phyloP scores from a whole-genome alignment of 2,888 invertebrate genomes.

The Lomographa bimaculata region DNA sequence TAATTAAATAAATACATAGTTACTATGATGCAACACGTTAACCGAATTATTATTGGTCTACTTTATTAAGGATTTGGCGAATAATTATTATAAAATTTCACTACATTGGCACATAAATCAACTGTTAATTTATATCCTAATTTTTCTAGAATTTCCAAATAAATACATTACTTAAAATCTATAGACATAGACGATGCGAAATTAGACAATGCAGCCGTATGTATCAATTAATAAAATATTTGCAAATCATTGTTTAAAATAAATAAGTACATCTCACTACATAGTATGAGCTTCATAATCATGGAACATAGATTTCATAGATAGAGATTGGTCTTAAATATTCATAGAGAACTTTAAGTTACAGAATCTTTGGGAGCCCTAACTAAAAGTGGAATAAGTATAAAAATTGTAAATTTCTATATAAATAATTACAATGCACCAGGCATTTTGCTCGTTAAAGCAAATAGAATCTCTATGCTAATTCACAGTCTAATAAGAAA shows the following conservation, averaged over 20 bases:
- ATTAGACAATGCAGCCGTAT: slow-evolving; percentile 34
- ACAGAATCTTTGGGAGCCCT: slow-evolving; percentile 42
- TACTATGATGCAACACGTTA: slow-evolving; percentile 49
- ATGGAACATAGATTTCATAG: slow-evolving; percentile 39
- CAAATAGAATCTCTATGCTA: slow-evolving; percentile 55
- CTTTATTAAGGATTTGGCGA: slow-evolving; percentile 30
- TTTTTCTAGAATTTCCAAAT: slow-evolving; percentile 51
- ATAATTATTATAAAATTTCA: slow-evolving; percentile 44
- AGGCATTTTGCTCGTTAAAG: slow-evolving; percentile 58
- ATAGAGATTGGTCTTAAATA: slow-evolving; percentile 25
- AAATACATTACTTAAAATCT: slow-evolving; percentile 34
- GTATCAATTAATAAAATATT: slow-evolving; percentile 35
- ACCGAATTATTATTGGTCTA: slow-evolving; percentile 39
- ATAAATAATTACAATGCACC: slow-evolving; percentile 71
- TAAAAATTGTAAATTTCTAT: slow-evolving; percentile 61
- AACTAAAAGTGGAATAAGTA: slow-evolving; percentile 61
- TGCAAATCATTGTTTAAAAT: slow-evolving; percentile 48
- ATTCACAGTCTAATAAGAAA: slow-evolving; percentile 66
- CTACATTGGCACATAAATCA: slow-evolving; percentile 70
- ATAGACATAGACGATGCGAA: slow-evolving; percentile 29
- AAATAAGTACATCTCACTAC: slow-evolving; percentile 66
- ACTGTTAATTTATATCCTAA: slow-evolving; percentile 38
- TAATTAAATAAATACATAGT: slow-evolving; percentile 53
- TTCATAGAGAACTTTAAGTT: slow-evolving; percentile 35
- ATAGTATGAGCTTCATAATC: slow-evolving; percentile 57